Evolutionary conservation across 2,797 vertebrate genomes (phyloP).

Genomic region (Fistularia commersonii): DNA sequence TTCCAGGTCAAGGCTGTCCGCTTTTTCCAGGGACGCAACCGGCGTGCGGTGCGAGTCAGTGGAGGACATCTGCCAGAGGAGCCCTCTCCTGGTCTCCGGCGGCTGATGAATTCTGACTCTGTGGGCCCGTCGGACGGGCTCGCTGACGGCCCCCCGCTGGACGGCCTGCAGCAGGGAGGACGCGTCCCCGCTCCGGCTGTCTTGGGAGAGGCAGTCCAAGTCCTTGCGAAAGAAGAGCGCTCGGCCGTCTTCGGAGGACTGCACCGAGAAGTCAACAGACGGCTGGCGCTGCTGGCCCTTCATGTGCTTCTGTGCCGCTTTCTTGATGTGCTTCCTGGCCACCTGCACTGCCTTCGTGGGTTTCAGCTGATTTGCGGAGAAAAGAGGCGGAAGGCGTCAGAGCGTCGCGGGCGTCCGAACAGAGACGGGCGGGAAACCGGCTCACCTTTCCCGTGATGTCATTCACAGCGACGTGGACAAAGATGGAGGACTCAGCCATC

Average conservation of each 20-base stretch:
- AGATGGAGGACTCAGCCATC: conserved; percentile 94
- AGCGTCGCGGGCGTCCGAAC: too few species aligned
- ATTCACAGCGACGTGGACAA: conserved; percentile 88
- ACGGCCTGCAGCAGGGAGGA: conserved; percentile 50
- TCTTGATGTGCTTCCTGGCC: conserved; percentile 69
- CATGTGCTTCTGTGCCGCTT: conserved; percentile 70
- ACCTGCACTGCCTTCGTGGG: conserved; percentile 67
- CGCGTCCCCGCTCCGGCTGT: conserved; percentile 73
- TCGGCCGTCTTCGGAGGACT: conserved; percentile 77
- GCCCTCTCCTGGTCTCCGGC: conserved; percentile 63
- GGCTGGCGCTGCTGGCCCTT: conserved; percentile 75
- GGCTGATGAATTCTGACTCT: conserved; percentile 79
- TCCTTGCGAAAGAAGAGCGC: conserved; percentile 78
- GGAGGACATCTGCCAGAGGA: conserved; percentile 78
- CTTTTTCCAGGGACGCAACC: conserved; percentile 78
- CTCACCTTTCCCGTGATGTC: conserved; percentile 90
- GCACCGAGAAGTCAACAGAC: conserved; percentile 83
- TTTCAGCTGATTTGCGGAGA: conserved; percentile 59
- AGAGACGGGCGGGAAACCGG: too few species aligned
- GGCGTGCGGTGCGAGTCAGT: conserved; percentile 78
- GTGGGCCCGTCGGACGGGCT: conserved; percentile 79
- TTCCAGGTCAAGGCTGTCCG: conserved; percentile 77
- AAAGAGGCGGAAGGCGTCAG: conserved; percentile 17
- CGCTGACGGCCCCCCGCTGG: conserved; percentile 78
- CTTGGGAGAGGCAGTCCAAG: conserved; percentile 74